These are phyloP conservation scores for Ischnura elegans DNA, from an alignment of 2,888 invertebrate species.

Conservation along the genomic window DNA sequence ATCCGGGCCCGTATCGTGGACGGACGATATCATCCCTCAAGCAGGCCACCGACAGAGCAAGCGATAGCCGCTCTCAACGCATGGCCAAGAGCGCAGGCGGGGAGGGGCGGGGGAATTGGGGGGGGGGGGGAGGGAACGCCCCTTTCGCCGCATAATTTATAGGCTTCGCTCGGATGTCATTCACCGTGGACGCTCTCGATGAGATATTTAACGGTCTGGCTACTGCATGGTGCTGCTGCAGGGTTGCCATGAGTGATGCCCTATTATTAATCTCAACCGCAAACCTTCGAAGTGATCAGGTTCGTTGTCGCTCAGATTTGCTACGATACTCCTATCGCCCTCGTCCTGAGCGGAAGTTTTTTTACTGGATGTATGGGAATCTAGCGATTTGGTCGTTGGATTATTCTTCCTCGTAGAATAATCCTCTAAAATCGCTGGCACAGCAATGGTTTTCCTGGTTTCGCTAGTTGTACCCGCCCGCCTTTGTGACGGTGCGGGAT, in stretches of 20 bases:
- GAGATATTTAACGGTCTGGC: conserved; percentile 21
- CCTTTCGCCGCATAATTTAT: conserved; percentile 29
- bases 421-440: no score
- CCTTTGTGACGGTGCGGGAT: no score
- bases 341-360: neutral
- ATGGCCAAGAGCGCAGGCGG: neutral
- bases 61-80: neutral
- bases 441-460: no score
- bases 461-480: no score
- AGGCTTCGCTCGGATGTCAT: conserved; percentile 4
- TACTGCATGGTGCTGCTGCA: neutral
- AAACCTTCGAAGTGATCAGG: neutral
- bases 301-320: neutral
- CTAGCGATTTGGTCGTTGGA: no score
- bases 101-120: no score
- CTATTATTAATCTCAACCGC: conserved; percentile 41
- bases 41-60: neutral
- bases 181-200: conserved; percentile 16
- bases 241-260: conserved; percentile 20
- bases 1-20: neutral
- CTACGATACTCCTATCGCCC: neutral
- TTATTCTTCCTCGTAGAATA: no score
- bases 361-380: neutral
- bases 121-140: neutral
- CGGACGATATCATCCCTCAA: neutral